These are phyloP conservation scores for Rhamphomyia laevipes DNA, from an alignment of 2,888 invertebrate species.

Conservation along the genomic window DNA sequence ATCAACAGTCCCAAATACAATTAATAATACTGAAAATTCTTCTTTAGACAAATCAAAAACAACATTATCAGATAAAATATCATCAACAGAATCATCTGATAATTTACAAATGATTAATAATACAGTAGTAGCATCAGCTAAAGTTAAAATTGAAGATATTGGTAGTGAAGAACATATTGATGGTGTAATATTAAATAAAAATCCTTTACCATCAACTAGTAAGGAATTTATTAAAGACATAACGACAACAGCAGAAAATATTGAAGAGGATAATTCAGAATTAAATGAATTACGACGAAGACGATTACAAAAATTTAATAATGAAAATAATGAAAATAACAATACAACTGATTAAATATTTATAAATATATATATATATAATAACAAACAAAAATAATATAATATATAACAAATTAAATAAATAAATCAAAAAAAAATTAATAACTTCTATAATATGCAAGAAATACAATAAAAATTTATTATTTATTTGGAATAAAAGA, in stretches of 20 bases:
- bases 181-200: constrained; percentile 2
- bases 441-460: not conserved
- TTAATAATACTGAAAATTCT: constrained; percentile 7
- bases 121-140: constrained; percentile 20
- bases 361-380: too few species aligned
- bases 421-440: not conserved
- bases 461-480: not conserved
- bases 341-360: too few species aligned
- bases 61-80: not conserved
- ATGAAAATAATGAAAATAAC: constrained; percentile 16
- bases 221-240: constrained; percentile 9
- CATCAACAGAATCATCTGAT: not conserved
- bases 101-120: not conserved
- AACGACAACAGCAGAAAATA: constrained; percentile 12
- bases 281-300: constrained; percentile 62
- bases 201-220: constrained; percentile 13
- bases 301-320: constrained; percentile 59
- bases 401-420: not conserved
- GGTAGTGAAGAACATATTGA: constrained; percentile 30
- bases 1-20: constrained; percentile 8
- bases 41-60: constrained; percentile 19
- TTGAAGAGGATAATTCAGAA: constrained; percentile 30
- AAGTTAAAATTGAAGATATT: constrained; percentile 34
- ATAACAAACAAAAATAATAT: not conserved
- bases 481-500: not conserved